Conservation (phyloP, 2,113 vertebrate genomes). For the Tenebrosternarchus preto region DNA sequence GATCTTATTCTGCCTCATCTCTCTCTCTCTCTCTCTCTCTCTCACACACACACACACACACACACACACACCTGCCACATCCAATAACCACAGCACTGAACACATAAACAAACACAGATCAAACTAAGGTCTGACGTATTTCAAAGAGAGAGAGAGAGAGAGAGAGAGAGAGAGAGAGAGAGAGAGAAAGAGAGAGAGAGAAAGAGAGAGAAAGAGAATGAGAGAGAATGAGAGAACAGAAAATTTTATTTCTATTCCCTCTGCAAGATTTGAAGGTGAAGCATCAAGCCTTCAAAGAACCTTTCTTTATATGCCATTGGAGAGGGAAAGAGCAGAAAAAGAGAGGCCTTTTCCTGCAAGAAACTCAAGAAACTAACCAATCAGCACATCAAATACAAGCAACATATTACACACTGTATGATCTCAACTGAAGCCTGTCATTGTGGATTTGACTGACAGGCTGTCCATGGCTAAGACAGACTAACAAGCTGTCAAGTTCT, state of each 20-base stretch:
- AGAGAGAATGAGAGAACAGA: neutral
- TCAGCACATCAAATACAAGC: slow-evolving; percentile 20
- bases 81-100: slow-evolving; percentile 26
- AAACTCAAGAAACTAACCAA: slow-evolving; percentile 29
- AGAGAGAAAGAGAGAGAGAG: slow-evolving; percentile 12
- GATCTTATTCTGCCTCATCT: neutral
- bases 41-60: slow-evolving; percentile 7
- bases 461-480: neutral
- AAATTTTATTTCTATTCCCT: too few species aligned
- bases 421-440: slow-evolving; percentile 17
- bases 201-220: neutral
- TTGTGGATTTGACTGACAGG: neutral
- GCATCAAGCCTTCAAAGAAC: neutral
- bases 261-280: neutral
- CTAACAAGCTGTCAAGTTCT: neutral
- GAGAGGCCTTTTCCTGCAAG: neutral
- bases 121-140: slow-evolving; percentile 35
- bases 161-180: neutral
- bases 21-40: neutral
- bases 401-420: neutral
- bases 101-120: slow-evolving; percentile 35
- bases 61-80: slow-evolving; percentile 34
- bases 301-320: neutral
- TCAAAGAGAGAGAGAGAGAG: slow-evolving; percentile 15
- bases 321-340: slow-evolving; percentile 10